Evolutionary conservation across 2,113 vertebrate species (phyloP).

Genomic region (Callipepla squamata): DNA sequence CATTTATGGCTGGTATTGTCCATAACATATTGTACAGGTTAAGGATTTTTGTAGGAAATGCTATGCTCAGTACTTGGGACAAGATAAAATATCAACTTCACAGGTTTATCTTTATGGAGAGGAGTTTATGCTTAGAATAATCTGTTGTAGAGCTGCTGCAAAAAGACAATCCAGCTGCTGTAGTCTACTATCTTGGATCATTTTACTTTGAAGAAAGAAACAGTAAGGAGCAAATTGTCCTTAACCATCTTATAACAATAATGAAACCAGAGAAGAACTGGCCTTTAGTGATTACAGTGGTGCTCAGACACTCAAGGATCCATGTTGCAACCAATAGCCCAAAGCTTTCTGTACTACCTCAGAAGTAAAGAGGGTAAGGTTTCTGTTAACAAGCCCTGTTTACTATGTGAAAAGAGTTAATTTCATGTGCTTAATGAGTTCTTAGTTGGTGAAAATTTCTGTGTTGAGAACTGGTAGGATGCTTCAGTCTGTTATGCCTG

Average conservation of each 20-base stretch:
- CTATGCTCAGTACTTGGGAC: fast-evolving
- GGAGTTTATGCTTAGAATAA: neutral
- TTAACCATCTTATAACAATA: neutral
- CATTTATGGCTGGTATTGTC: neutral
- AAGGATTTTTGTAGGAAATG: neutral
- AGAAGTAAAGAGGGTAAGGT: neutral
- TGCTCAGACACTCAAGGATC: neutral
- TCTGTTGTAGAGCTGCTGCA: neutral
- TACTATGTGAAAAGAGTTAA: neutral
- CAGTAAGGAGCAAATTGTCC: neutral
- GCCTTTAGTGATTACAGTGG: neutral
- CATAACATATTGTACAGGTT: neutral
- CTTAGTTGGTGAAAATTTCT: neutral
- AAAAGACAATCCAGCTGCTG: neutral
- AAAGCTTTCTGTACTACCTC: neutral
- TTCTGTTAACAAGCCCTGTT: neutral
- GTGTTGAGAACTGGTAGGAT: neutral
- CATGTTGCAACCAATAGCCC: neutral
- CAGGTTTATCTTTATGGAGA: neutral
- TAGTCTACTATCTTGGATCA: neutral
- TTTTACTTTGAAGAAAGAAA: neutral
- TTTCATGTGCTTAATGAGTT: neutral
- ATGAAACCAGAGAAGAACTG: neutral
- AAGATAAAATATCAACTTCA: neutral
- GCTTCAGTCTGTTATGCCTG: neutral